phyloP scores from a whole-genome alignment of 2,888 invertebrate species.

The Diloba caeruleocephala region DNA sequence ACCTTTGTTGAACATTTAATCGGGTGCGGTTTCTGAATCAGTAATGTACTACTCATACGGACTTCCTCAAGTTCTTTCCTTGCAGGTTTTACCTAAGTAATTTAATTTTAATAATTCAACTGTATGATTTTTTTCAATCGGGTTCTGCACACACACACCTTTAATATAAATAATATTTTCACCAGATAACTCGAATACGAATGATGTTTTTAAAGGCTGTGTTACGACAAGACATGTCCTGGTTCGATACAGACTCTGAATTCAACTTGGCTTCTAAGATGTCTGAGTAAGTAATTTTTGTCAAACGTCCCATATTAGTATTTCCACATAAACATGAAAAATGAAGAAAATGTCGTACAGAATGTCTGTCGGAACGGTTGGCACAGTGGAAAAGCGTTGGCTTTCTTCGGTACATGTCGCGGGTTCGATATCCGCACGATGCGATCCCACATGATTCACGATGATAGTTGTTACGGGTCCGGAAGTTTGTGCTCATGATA shows the following conservation, averaged over 20 bases:
- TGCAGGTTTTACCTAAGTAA: conserved; percentile 9
- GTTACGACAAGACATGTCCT: conserved; percentile 92
- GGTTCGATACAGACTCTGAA: conserved; percentile 92
- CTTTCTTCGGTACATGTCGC: too few species aligned
- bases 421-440: too few species aligned
- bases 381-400: too few species aligned
- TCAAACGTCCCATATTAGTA: not conserved
- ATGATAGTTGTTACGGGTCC: too few species aligned
- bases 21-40: conserved; percentile 5
- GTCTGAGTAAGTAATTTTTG: conserved; percentile 90
- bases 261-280: conserved; percentile 92
- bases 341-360: too few species aligned
- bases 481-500: too few species aligned
- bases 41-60: not conserved
- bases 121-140: not conserved
- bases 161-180: not conserved
- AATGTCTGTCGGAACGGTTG: too few species aligned
- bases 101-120: too few species aligned
- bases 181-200: conserved; percentile 90
- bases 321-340: too few species aligned
- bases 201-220: conserved; percentile 90
- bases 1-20: conserved; percentile 11
- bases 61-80: not conserved
- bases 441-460: too few species aligned
- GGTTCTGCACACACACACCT: too few species aligned